Percentiles rank a stretch among this genome's conserved stretches.
Evolutionary conservation across 2,113 vertebrate genomes (phyloP).

Genomic region (Seriola dumerili): DNA sequence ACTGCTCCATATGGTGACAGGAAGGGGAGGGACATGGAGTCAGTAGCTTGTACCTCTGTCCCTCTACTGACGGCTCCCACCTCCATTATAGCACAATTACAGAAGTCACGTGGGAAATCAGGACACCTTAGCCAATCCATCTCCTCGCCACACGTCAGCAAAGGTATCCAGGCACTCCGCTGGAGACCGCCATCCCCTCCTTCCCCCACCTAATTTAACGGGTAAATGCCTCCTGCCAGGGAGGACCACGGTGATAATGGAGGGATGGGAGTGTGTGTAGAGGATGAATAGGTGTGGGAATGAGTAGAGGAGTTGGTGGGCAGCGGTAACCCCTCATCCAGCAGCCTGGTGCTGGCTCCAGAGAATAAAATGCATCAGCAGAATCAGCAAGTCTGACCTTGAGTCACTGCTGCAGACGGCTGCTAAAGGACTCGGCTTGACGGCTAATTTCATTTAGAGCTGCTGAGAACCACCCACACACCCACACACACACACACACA

Average conservation of each 20-base stretch:
- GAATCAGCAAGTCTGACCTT: slow-evolving; percentile 77
- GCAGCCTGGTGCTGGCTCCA: slow-evolving; percentile 45
- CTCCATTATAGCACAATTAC: slow-evolving; percentile 79
- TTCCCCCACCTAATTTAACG: slow-evolving; percentile 77
- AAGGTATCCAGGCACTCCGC: slow-evolving; percentile 53
- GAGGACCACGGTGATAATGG: slow-evolving; percentile 66
- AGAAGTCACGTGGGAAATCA: slow-evolving; percentile 72
- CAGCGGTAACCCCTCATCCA: slow-evolving; percentile 50
- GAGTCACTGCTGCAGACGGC: slow-evolving; percentile 68
- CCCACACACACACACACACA: slow-evolving; percentile 22
- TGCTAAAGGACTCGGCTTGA: slow-evolving; percentile 70
- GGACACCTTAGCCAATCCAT: slow-evolving; percentile 73
- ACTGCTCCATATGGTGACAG: background rate
- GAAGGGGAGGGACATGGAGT: slow-evolving; percentile 6
- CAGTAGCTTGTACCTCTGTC: slow-evolving; percentile 50
- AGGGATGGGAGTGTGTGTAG: slow-evolving; percentile 43
- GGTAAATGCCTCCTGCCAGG: slow-evolving; percentile 70
- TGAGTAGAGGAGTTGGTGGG: slow-evolving; percentile 37
- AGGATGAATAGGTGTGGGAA: slow-evolving; percentile 38
- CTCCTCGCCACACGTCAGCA: slow-evolving; percentile 55
- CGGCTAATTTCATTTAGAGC: slow-evolving; percentile 77
- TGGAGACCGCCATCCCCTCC: slow-evolving; percentile 17
- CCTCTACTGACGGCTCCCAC: slow-evolving; percentile 58
- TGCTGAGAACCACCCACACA: slow-evolving; percentile 39
- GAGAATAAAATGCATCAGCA: slow-evolving; percentile 77